Base-by-base conservation (phyloP, 2,113 vertebrate species). In the Spilogale gracilis region DNA sequence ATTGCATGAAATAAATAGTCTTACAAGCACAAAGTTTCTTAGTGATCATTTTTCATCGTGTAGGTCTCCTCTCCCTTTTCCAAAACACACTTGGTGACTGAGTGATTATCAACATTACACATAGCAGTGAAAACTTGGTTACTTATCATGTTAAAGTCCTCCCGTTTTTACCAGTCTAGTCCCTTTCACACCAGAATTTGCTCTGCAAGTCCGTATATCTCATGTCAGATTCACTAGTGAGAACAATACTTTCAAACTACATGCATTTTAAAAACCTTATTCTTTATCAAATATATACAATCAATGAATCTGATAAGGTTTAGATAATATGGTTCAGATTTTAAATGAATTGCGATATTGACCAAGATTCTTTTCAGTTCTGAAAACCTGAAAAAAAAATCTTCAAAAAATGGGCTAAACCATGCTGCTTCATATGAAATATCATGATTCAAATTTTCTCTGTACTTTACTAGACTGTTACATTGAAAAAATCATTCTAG, bases 271-370 rank as follows among this genome's bases (percentile, higher is more conserved):
- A 6, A 60, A 48, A 6, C 18, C 82, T 45, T 60, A 23, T 80
- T n/a, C 2, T 81, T 79, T 73, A 95, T 95, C 9, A 93, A 73
- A 65, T 90, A 9, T 45, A 90, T 73, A 0, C 11, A 91, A 73
- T 63, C 79, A 95, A 94, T 93, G 30, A 48, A 12, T 81, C 5
- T 82, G 58, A 74, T 6, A 52, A 97, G 14, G 21, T 27, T 76
- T 89, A 80, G 50, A 79, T 61, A 60, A 65, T 67, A 78, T 83
- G 16, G 16, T 91, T 93, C 12, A 60, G 5, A 79, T 86, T 96
- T 86, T 63, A 95, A 94, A 56, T 91, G 48, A 95, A 89, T 83
- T 21, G 54, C 50, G 18, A 91, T 48, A 94, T 54, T 85, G 12
- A 92, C 63, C 25, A 86, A 60, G 43, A 50, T 52, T 87, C 43